Evolutionary conservation across 1,140 invertebrate genomes (phyloP), one percentile per base, ranked within the genome.

Genomic region (Caenorhabditis briggsae): DNA sequence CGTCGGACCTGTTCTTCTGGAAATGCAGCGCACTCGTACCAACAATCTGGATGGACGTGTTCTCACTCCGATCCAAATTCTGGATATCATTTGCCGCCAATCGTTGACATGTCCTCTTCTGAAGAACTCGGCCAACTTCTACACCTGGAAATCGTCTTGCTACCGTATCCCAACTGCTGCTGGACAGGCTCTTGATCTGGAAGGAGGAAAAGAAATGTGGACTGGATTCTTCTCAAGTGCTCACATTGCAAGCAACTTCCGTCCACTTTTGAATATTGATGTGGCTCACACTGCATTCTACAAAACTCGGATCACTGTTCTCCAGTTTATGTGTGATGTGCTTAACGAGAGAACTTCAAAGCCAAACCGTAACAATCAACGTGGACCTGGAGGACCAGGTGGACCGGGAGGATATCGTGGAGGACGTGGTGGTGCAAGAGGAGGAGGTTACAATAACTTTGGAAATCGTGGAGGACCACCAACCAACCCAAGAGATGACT

Each of bases 151-250:
- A 84, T 87, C 84, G 25, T 90, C 89, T 20, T 89, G 82, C 87
- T 90, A 90, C 86, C 88, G 88, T 64, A 83, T 90, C 33, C 89
- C 89, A 23, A 82, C 84, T 16, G 65, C 86, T 59, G 88, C 78
- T 23, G 65, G 43, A 16, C 83, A 64, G 23, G 86, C 88, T 53
- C 70, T 90, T 74, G 86, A 91, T 64, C 59, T 90, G 50, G 90
- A 89, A n/a, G 90, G 90, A 8, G 90, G 90, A 82, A 90, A 91
- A 83, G 89, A 90, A 83, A 85, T 90, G 82, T 90, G 90, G 90
- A 88, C 84, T 70, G 90, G 90, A n/a, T 91, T 90, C 87, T 90
- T 91, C 64, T 85, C 90, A 2, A 90, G 90, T 23, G 90, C 90
- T 25, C 89, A 88, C 74, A 78, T 91, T 25, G 90, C 86, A 16